phyloP scores from a whole-genome alignment of 2,888 invertebrate genomes.

The Coecobrya sp. region DNA sequence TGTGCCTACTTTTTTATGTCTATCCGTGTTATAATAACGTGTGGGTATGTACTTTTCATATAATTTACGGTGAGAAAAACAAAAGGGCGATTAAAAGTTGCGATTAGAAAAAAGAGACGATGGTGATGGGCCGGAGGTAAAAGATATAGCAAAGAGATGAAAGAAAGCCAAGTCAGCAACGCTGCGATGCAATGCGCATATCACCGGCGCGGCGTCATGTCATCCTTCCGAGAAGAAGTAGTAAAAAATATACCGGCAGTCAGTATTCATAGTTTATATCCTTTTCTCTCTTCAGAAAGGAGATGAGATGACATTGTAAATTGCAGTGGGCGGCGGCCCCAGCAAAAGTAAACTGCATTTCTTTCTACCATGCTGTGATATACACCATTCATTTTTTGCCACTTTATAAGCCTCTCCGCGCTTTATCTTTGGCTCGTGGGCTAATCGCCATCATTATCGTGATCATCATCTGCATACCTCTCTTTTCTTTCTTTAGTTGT shows the following conservation, averaged over 20 bases:
- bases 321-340: slow-evolving; percentile 14
- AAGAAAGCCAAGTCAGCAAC: background rate
- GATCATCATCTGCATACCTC: slow-evolving; percentile 20
- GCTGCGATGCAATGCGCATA: background rate
- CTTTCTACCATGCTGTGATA: background rate
- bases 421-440: slow-evolving; percentile 47
- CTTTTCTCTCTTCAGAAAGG: background rate
- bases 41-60: background rate
- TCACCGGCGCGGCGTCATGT: slow-evolving; percentile 11
- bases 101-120: background rate
- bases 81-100: slow-evolving; percentile 17
- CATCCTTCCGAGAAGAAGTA: slow-evolving; percentile 21
- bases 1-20: background rate
- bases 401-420: background rate
- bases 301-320: slow-evolving; percentile 51
- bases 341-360: background rate
- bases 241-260: slow-evolving; percentile 17
- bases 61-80: slow-evolving; percentile 25
- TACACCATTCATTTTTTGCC: slow-evolving; percentile 19
- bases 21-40: background rate
- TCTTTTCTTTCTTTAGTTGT: background rate
- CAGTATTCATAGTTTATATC: too few species aligned
- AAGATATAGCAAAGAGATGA: background rate
- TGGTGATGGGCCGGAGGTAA: background rate
- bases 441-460: slow-evolving; percentile 48